phyloP scores from a whole-genome alignment of 2,113 vertebrate species.

The Ailuropoda melanoleuca region DNA sequence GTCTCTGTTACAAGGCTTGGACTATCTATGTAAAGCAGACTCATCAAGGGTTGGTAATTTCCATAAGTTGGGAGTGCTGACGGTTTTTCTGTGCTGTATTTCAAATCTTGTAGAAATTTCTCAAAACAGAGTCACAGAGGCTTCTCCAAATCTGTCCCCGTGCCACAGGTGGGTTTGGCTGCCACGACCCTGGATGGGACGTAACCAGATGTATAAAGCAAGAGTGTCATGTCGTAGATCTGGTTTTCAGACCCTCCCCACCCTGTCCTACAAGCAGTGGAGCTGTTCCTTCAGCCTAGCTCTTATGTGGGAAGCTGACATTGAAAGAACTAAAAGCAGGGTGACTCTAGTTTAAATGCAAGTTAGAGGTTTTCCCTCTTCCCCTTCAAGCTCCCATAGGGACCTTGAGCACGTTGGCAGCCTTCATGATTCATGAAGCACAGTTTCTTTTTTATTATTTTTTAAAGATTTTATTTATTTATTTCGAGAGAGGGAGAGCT shows the following conservation, averaged over 20 bases:
- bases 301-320: background rate
- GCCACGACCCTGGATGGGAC: background rate
- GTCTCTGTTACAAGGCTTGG: background rate
- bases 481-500: background rate
- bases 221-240: background rate
- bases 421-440: background rate
- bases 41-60: background rate
- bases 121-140: background rate
- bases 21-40: background rate
- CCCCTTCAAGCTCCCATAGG: background rate
- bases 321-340: background rate
- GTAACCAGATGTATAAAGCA: background rate
- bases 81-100: background rate
- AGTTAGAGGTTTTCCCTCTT: background rate
- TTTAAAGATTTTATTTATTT: background rate
- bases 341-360: background rate
- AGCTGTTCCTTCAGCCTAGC: background rate
- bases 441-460: background rate
- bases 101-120: background rate
- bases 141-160: background rate
- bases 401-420: background rate
- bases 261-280: background rate
- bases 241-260: background rate
- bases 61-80: background rate
- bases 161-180: background rate